Percentiles rank a stretch among this genome's conserved stretches.
phyloP scores from a whole-genome alignment of 2,888 invertebrate genomes.

The Machimus rusticus region DNA sequence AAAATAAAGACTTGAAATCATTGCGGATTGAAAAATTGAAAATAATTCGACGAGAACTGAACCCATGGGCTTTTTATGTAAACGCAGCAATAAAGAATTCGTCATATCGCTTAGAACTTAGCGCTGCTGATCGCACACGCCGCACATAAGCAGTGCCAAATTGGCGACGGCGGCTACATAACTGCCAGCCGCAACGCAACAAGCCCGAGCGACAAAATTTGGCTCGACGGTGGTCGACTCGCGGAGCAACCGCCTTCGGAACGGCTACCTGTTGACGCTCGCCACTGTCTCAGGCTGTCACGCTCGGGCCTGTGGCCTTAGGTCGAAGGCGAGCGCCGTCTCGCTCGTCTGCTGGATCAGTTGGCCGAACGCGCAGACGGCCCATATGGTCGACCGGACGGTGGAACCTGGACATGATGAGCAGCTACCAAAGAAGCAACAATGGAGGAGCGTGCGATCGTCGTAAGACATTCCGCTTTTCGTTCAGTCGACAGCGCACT shows the following conservation, averaged over 20 bases:
- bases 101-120: constrained; percentile 17
- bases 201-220: not conserved
- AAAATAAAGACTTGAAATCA: not conserved
- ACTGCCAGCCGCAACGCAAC: not conserved
- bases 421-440: not conserved
- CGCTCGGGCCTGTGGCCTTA: not conserved
- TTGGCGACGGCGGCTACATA: not conserved
- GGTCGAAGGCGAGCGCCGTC: no score
- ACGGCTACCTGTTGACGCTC: not conserved
- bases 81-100: constrained; percentile 14
- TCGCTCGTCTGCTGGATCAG: not conserved
- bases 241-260: constrained; percentile 1
- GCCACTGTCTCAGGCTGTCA: not conserved
- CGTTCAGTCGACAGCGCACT: not conserved
- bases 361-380: not conserved
- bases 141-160: not conserved
- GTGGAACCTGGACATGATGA: not conserved
- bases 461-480: not conserved
- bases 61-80: not conserved
- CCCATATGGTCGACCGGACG: not conserved
- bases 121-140: not conserved
- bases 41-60: not conserved
- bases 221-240: not conserved
- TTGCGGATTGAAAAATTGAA: not conserved
- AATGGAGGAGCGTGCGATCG: not conserved